These are phyloP conservation scores for Sinella curviseta DNA, from an alignment of 1,140 invertebrate genomes.

Conservation along the genomic window DNA sequence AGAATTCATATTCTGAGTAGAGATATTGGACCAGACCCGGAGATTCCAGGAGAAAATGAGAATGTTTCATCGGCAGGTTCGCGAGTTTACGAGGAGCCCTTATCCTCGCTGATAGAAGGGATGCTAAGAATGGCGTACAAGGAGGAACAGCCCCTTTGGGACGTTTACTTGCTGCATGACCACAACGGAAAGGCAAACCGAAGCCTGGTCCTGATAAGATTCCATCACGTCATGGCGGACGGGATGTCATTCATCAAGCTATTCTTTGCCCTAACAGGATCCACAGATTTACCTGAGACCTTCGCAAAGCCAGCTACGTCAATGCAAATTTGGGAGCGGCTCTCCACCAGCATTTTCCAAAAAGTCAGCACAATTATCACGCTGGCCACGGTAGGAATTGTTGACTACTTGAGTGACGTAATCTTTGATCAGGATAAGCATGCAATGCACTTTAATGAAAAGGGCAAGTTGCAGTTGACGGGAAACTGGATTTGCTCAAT, in stretches of 20 bases:
- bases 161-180: background rate
- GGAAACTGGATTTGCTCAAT: background rate
- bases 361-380: background rate
- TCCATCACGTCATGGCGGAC: background rate
- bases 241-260: conserved; percentile 1
- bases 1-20: background rate
- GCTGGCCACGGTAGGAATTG: background rate
- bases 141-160: background rate
- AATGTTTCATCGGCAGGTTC: background rate
- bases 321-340: background rate
- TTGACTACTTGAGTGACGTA: background rate
- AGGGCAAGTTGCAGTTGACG: background rate
- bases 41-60: background rate
- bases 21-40: too few relatives aligned
- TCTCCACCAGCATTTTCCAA: background rate
- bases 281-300: background rate
- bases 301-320: background rate
- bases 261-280: background rate
- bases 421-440: background rate
- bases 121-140: background rate
- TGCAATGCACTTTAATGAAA: background rate
- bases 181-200: background rate
- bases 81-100: background rate
- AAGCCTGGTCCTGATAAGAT: background rate
- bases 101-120: background rate